phyloP scores from a whole-genome alignment of 2,113 vertebrate species.

The Podilymbus podiceps region DNA sequence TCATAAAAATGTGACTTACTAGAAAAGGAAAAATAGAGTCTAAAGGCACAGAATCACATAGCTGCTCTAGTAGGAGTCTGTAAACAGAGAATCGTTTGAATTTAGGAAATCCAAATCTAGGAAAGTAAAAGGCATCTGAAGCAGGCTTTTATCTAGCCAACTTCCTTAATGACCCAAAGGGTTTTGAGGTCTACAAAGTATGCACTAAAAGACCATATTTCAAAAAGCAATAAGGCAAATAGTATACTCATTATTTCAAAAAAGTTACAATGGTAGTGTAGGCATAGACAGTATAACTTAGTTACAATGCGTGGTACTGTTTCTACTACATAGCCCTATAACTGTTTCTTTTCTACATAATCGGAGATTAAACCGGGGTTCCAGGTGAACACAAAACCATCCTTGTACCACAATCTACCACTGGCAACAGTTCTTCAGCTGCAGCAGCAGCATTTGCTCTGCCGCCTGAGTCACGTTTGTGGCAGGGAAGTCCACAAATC shows the following conservation, averaged over 20 bases:
- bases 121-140: conserved; percentile 80
- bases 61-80: conserved; percentile 82
- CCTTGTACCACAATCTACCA: conserved; percentile 63
- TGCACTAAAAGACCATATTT: conserved; percentile 73
- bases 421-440: conserved; percentile 64
- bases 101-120: conserved; percentile 73
- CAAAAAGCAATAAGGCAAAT: conserved; percentile 84
- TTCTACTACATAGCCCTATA: conserved; percentile 74
- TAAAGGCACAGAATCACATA: conserved; percentile 82
- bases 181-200: conserved; percentile 78
- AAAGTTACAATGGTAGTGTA: conserved; percentile 81
- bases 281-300: conserved; percentile 82
- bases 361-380: conserved; percentile 19
- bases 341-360: conserved; percentile 72
- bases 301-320: conserved; percentile 79
- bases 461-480: not conserved
- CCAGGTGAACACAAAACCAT: conserved; percentile 64
- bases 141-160: conserved; percentile 68
- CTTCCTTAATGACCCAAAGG: conserved; percentile 73
- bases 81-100: conserved; percentile 79
- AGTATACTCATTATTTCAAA: conserved; percentile 77
- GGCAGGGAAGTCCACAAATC: conserved; percentile 1
- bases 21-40: conserved; percentile 72
- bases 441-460: conserved; percentile 40
- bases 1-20: conserved; percentile 70